Conservation (phyloP, 2,797 vertebrate species). For the Huso huso region DNA sequence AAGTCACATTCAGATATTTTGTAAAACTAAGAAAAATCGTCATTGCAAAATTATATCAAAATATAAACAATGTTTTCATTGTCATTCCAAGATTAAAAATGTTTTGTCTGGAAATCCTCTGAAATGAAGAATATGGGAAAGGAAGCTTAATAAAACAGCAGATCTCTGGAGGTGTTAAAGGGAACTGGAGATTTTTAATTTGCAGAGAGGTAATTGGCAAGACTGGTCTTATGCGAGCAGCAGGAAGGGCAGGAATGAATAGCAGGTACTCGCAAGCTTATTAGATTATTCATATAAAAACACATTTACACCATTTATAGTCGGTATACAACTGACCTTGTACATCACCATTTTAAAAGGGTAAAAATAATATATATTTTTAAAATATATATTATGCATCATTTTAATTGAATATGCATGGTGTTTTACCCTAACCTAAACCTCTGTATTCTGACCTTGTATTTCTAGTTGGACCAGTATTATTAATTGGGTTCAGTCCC, state of each 20-base stretch:
- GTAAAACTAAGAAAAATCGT: background rate
- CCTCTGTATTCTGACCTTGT: background rate
- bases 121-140: background rate
- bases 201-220: constrained; percentile 18
- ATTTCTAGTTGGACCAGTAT: constrained; percentile 4
- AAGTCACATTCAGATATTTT: background rate
- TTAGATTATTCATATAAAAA: background rate
- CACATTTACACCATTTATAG: background rate
- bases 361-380: background rate
- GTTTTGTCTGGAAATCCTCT: background rate
- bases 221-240: constrained; percentile 11
- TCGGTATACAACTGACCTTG: background rate
- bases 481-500: constrained; percentile 52
- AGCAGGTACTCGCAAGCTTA: constrained; percentile 1
- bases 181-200: constrained; percentile 20
- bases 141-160: constrained; percentile 5
- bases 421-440: constrained; percentile 1
- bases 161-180: constrained; percentile 12
- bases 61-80: background rate
- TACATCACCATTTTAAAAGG: background rate
- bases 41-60: background rate
- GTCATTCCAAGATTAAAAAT: background rate
- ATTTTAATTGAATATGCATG: constrained; percentile 14
- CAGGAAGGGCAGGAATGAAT: constrained; percentile 22
- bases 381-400: background rate